Evolutionary conservation across 2,888 invertebrate species (phyloP).

Genomic region (Nomada fucata): DNA sequence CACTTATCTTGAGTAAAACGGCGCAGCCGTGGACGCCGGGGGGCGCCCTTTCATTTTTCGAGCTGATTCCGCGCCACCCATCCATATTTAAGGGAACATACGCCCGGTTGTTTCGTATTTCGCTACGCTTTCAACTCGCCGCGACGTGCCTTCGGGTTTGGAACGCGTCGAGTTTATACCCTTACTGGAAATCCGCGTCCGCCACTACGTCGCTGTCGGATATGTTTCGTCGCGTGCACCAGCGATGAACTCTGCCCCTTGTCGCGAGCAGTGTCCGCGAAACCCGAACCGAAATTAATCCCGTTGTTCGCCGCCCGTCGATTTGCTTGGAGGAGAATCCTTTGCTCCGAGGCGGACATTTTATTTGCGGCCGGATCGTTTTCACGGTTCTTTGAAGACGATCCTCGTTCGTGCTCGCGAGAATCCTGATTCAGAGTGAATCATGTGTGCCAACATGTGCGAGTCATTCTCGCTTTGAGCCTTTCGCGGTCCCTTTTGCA

Average conservation of each 20-base stretch:
- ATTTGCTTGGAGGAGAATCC: background rate
- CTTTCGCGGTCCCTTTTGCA: no score
- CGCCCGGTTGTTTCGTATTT: slow-evolving; percentile 9
- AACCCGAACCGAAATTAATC: background rate
- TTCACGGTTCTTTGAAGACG: background rate
- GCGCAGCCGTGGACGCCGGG: background rate
- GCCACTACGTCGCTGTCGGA: background rate
- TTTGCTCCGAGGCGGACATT: background rate
- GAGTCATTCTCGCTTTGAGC: no score
- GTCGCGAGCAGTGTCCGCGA: background rate
- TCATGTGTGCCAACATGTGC: no score
- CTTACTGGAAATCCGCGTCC: background rate
- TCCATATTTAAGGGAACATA: slow-evolving; percentile 44
- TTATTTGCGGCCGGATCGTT: background rate
- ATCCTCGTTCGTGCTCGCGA: no score
- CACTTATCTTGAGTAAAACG: slow-evolving; percentile 48
- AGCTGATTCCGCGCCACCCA: slow-evolving; percentile 7
- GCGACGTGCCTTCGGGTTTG: slow-evolving; percentile 16
- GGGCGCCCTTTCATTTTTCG: slow-evolving; percentile 43
- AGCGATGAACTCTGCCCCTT: background rate
- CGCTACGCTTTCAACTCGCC: slow-evolving; percentile 1
- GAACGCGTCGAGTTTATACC: slow-evolving; percentile 16
- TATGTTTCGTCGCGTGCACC: slow-evolving; percentile 13
- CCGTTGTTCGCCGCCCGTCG: background rate
- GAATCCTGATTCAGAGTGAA: no score